A percentile compares a stretch with the other conserved stretches of the same genome.
Conservation (phyloP, 2,888 invertebrate genomes). For the Lepidonotus clava region DNA sequence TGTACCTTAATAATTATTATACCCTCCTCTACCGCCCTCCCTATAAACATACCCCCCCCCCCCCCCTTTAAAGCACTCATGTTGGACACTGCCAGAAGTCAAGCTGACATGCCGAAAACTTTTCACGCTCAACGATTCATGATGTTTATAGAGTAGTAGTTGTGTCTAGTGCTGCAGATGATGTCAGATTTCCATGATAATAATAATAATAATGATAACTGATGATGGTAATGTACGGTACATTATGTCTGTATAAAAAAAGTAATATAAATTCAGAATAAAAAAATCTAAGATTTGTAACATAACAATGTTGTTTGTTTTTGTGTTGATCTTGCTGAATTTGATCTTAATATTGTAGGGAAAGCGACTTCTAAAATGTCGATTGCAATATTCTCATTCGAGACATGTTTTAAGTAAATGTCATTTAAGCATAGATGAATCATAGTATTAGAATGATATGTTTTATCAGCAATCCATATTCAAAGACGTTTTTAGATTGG, state of each 20-base stretch:
- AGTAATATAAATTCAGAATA: constrained; percentile 42
- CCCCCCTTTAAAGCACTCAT: background rate
- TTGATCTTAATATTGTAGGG: too few relatives aligned
- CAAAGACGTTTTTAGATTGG: too few relatives aligned
- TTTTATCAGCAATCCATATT: too few relatives aligned
- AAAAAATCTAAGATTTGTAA: constrained; percentile 43
- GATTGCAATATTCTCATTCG: too few relatives aligned
- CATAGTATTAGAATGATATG: too few relatives aligned
- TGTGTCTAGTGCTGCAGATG: background rate
- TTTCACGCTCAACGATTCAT: background rate
- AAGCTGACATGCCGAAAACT: background rate
- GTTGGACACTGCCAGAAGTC: background rate
- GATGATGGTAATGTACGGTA: background rate
- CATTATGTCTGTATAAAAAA: constrained; percentile 37
- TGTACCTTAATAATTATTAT: too few relatives aligned
- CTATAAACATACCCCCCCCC: background rate
- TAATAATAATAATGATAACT: too few relatives aligned
- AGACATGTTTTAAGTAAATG: too few relatives aligned
- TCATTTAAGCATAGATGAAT: too few relatives aligned
- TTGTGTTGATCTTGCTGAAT: too few relatives aligned
- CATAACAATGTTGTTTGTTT: background rate
- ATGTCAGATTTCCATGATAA: constrained; percentile 31
- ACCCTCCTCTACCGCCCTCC: background rate
- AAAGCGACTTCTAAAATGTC: too few relatives aligned
- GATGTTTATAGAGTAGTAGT: constrained; percentile 7